Conservation (phyloP, 2,888 invertebrate genomes). For the Drosophila crucigera region DNA sequence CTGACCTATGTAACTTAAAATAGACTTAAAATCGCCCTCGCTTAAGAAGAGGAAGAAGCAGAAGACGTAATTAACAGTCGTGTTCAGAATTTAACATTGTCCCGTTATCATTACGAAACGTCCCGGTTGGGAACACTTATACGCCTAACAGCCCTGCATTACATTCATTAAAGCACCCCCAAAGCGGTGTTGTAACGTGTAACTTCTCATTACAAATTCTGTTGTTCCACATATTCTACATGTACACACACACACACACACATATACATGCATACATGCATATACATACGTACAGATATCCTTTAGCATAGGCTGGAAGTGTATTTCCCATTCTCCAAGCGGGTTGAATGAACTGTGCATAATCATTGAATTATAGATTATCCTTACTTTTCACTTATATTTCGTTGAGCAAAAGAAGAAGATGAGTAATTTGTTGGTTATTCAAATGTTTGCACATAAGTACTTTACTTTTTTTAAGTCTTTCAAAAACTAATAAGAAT, state of each 20-base stretch:
- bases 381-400: neutral
- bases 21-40: constrained; percentile 27
- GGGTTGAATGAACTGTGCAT: neutral
- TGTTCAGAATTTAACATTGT: constrained; percentile 14
- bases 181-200: neutral
- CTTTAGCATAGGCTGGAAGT: neutral
- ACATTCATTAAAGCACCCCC: constrained; percentile 9
- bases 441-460: neutral
- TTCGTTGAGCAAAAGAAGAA: neutral
- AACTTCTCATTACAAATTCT: constrained; percentile 7
- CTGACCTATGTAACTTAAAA: constrained; percentile 65
- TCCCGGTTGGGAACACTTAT: constrained; percentile 11
- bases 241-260: neutral
- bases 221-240: neutral
- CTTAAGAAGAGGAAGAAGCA: neutral
- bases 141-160: constrained; percentile 29
- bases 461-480: neutral
- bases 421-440: neutral
- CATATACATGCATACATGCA: neutral
- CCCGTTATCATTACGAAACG: constrained; percentile 32
- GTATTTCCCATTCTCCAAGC: neutral
- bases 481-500: neutral
- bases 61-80: constrained; percentile 24
- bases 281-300: neutral
- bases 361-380: neutral